A percentile compares a stretch with the other conserved stretches of the same genome.
phyloP scores from a whole-genome alignment of 2,888 invertebrate species.

The Tolmerus cingulatus region DNA sequence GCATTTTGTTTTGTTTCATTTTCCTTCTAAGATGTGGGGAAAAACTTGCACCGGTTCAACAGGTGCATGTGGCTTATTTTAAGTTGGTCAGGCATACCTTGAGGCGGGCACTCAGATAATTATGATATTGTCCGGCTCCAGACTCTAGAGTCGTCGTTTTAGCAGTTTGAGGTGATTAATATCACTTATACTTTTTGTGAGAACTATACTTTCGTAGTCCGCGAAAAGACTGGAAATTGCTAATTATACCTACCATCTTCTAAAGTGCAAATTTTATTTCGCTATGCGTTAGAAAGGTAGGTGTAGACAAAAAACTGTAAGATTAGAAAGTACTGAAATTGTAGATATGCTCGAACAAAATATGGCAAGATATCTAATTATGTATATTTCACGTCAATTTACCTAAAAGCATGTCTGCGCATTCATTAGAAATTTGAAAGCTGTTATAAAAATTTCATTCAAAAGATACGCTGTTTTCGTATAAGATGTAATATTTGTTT shows the following conservation, averaged over 20 bases:
- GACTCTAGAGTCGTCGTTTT: background rate
- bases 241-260: background rate
- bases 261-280: background rate
- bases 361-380: background rate
- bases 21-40: background rate
- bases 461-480: background rate
- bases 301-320: background rate
- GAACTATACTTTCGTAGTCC: background rate
- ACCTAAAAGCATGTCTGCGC: background rate
- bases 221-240: background rate
- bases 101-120: background rate
- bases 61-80: background rate
- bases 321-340: background rate
- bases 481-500: background rate
- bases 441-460: background rate
- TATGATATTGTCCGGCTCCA: background rate
- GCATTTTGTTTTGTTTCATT: background rate
- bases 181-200: background rate
- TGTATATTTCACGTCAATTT: background rate
- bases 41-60: constrained; percentile 19
- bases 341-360: background rate
- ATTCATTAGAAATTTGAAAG: background rate
- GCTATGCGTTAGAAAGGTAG: background rate
- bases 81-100: constrained; percentile 11
- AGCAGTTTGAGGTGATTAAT: background rate